A percentile compares a stretch with the other conserved stretches of the same genome.
Conservation (phyloP, 2,113 vertebrate species). For the Solenodon paradoxus region DNA sequence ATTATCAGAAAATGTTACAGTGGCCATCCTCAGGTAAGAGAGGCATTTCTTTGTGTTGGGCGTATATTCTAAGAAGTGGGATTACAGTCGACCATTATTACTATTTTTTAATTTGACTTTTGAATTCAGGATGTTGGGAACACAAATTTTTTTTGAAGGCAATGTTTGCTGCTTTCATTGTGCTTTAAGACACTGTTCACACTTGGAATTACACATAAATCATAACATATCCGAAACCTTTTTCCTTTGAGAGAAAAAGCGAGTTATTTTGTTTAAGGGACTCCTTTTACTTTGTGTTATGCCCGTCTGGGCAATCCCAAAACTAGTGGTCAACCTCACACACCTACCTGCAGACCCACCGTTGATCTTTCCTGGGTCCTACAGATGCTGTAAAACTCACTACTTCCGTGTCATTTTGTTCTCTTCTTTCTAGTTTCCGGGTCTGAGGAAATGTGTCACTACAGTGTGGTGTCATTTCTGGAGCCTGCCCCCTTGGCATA, state of each 20-base stretch:
- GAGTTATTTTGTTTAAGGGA: background rate
- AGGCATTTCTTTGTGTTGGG: background rate
- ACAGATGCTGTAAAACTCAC: background rate
- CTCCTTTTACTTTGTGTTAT: background rate
- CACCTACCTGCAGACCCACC: background rate
- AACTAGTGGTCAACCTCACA: rapidly evolving
- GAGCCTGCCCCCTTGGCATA: background rate
- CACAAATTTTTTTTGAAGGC: background rate
- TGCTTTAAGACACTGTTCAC: background rate
- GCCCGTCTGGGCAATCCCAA: background rate
- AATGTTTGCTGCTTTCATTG: background rate
- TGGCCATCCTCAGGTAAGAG: slow-evolving; percentile 30
- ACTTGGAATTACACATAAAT: background rate
- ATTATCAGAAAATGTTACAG: background rate
- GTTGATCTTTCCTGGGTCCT: background rate
- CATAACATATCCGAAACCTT: background rate
- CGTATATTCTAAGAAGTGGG: background rate
- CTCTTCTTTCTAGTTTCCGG: background rate
- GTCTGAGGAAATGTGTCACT: background rate
- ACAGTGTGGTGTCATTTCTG: background rate
- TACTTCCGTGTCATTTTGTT: background rate
- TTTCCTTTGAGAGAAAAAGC: background rate
- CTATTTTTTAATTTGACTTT: background rate
- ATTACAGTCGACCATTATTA: background rate
- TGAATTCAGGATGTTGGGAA: background rate